Conservation (phyloP, 2,113 vertebrate species). For the Silurus asotus region DNA sequence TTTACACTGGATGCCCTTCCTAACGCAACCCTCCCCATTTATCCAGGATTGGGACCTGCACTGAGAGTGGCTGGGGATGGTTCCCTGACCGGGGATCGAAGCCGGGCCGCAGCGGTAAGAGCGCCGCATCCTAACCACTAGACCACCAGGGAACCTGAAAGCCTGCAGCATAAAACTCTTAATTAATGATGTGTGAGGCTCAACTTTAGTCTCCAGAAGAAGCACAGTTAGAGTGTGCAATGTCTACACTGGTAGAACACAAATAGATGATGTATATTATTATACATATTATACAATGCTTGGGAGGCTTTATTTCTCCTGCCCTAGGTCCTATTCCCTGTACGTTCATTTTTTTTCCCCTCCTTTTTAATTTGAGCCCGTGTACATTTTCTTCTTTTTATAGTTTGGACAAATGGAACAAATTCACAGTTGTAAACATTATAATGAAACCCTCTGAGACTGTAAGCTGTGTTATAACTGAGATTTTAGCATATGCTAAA, state of each 20-base stretch:
- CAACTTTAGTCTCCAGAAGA: slow-evolving; percentile 37
- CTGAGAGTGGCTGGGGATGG: too few relatives aligned
- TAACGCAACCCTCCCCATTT: too few relatives aligned
- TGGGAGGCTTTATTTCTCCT: neutral
- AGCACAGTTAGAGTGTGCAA: neutral
- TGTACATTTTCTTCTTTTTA: neutral
- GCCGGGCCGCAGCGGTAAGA: too few relatives aligned
- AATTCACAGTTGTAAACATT: slow-evolving; percentile 22
- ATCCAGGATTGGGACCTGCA: too few relatives aligned
- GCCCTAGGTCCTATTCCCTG: neutral
- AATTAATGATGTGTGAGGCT: slow-evolving; percentile 65
- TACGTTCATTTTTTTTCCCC: neutral
- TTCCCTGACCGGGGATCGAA: too few relatives aligned
- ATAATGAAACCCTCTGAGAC: slow-evolving; percentile 35
- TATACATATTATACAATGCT: neutral
- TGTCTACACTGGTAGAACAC: neutral
- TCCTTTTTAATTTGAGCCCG: neutral
- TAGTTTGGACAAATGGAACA: slow-evolving; percentile 1
- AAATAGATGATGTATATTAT: neutral
- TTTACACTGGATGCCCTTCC: too few relatives aligned
- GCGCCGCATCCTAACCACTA: too few relatives aligned
- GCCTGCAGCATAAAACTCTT: slow-evolving; percentile 58
- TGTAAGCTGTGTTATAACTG: neutral
- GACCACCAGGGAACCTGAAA: slow-evolving; percentile 42
- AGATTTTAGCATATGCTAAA: neutral